A percentile compares a stretch with the other conserved stretches of the same genome.
Evolutionary conservation across 2,113 vertebrate genomes (phyloP).

Genomic region (Eulemur rufifrons): DNA sequence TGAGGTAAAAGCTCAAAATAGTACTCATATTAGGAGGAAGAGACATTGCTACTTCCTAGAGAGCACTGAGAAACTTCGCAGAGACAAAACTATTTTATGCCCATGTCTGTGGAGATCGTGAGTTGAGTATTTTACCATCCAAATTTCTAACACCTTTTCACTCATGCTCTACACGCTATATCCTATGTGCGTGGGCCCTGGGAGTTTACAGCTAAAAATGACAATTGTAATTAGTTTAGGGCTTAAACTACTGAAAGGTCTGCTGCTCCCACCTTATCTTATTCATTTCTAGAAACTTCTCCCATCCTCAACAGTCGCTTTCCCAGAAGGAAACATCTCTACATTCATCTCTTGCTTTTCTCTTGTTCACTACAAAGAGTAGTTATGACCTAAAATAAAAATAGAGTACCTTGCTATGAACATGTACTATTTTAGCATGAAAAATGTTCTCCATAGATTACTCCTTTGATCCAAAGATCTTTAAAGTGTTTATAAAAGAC

Average conservation of each 20-base stretch:
- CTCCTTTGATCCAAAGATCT: slow-evolving; percentile 6
- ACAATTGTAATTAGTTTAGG: neutral
- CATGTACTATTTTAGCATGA: neutral
- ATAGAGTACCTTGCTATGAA: slow-evolving; percentile 24
- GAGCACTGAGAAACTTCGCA: neutral
- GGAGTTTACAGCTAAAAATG: neutral
- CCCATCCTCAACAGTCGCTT: neutral
- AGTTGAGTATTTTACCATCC: neutral
- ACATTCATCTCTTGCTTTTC: neutral
- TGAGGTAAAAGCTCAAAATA: neutral
- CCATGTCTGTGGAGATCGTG: neutral
- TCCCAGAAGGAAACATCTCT: neutral
- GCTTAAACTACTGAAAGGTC: neutral
- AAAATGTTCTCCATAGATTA: neutral
- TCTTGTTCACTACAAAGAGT: neutral
- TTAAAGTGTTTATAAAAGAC: slow-evolving; percentile 46
- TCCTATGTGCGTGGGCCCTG: neutral
- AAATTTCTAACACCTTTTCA: neutral
- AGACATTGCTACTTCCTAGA: neutral
- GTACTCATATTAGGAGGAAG: neutral
- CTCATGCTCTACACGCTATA: neutral
- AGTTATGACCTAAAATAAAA: neutral
- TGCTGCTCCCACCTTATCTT: neutral
- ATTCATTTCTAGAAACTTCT: neutral
- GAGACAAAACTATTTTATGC: neutral